Percentiles rank a stretch among this genome's conserved stretches.
Evolutionary conservation across 2,113 vertebrate genomes (phyloP).

Genomic region (Elaphurus davidianus): DNA sequence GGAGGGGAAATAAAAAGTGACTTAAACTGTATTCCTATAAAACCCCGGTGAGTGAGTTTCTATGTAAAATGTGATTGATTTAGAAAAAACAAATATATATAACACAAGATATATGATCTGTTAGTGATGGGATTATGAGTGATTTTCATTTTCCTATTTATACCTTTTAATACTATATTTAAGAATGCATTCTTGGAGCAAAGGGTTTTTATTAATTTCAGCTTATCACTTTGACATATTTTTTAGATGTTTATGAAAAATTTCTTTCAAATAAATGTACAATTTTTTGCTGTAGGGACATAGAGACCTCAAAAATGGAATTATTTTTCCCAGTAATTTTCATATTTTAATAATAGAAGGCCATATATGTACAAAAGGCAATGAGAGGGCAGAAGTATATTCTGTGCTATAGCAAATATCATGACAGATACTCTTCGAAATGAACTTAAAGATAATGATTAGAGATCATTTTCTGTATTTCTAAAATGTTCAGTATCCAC

Average conservation of each 20-base stretch:
- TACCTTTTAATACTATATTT: neutral
- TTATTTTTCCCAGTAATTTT: conserved; percentile 13
- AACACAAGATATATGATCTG: neutral
- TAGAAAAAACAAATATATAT: conserved; percentile 36
- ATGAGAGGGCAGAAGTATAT: neutral
- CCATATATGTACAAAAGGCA: neutral
- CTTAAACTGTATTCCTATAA: neutral
- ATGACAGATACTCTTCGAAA: neutral
- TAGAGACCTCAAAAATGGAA: neutral
- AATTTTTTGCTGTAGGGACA: neutral
- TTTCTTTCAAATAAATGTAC: neutral
- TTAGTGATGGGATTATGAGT: neutral
- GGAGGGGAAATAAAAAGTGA: neutral
- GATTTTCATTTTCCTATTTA: conserved; percentile 37
- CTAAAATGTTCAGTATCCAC: neutral
- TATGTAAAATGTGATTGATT: conserved; percentile 33
- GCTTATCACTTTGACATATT: neutral
- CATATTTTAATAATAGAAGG: neutral
- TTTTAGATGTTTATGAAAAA: neutral
- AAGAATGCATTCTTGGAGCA: neutral
- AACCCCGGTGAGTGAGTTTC: neutral
- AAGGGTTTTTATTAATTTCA: neutral
- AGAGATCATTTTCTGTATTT: neutral
- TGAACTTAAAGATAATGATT: neutral
- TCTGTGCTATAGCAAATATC: neutral